Evolutionary conservation across 2,797 vertebrate genomes (phyloP), one percentile per base, ranked within the genome.

Genomic region (Epinephelus malabaricus): DNA sequence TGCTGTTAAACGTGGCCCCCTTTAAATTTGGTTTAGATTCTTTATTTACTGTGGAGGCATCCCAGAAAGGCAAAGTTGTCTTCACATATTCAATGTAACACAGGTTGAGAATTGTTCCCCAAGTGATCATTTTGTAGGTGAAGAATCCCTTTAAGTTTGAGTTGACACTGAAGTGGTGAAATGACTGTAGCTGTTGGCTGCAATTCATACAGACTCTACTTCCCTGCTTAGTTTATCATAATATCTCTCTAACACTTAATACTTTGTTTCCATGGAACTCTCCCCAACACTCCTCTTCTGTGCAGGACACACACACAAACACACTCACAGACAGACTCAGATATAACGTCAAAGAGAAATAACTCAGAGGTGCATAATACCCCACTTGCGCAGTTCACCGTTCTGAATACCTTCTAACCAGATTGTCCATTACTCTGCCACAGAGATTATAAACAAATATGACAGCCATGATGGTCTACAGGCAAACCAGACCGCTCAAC

Each of bases 381-480:
- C 49, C 77, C 27, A 12, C 79, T 73, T 85, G 55, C 25, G 21
- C 43, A 73, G 27, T 67, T 70, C 56, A 38, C 76, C 25, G 1
- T 69, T 76, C 74, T 78, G 72, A 82, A 81, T 67, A 53, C 55
- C 61, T 60, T 69, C 69, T 79, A 81, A 84, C 82, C 70, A 83
- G 67, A 76, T 78, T 83, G 79, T 73, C 82, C 89, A 84, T 83
- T 82, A 81, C 86, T 84, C 75, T 84, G 69, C 84, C 86, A 82
- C 72, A 55, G 76, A 81, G 75, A 84, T 91, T 88, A 84, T 93
- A 92, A 95, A 94, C 89, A 89, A 76, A 79, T 73, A 49, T 89
- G 92, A 92, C 90, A 92, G 85, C 64, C 66, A 40, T 87, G 91
- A 93, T 46, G 72, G 53, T 91, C 43, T 27, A 70, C 93, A 94